phyloP scores from a whole-genome alignment of 1,140 invertebrate species.

The Antheraea pernyi region DNA sequence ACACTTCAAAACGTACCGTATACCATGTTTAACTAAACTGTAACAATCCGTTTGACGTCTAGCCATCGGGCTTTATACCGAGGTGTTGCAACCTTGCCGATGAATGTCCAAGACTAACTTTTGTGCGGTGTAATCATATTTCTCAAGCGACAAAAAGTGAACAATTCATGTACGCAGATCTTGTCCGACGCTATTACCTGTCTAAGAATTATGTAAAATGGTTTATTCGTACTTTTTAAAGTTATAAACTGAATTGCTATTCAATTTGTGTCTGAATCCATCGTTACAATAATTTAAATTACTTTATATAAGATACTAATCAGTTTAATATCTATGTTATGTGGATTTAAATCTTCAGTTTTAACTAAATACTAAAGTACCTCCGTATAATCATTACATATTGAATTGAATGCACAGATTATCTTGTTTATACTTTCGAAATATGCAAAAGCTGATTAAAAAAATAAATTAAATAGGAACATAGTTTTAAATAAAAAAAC shows the following conservation, averaged over 20 bases:
- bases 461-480: too few species aligned
- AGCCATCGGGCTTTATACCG: slow-evolving; percentile 13
- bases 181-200: slow-evolving; percentile 7
- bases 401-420: too few species aligned
- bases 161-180: slow-evolving; percentile 8
- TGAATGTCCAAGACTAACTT: slow-evolving; percentile 16
- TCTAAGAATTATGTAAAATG: neutral
- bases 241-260: neutral
- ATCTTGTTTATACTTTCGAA: too few species aligned
- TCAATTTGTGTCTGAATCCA: too few species aligned
- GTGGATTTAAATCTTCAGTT: too few species aligned
- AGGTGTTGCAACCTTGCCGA: slow-evolving; percentile 13
- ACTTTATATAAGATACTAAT: too few species aligned
- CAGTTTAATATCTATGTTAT: too few species aligned
- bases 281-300: too few species aligned
- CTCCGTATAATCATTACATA: too few species aligned
- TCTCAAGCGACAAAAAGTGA: slow-evolving; percentile 13
- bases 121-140: slow-evolving; percentile 13
- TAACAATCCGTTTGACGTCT: slow-evolving; percentile 13
- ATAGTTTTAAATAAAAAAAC: too few species aligned
- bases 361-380: too few species aligned
- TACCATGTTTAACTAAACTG: slow-evolving; percentile 11
- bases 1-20: slow-evolving; percentile 9
- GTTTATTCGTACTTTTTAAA: neutral
- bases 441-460: too few species aligned